These are phyloP conservation scores for Mellilla xanthometata DNA, from an alignment of 2,888 invertebrate species.

Conservation along the genomic window DNA sequence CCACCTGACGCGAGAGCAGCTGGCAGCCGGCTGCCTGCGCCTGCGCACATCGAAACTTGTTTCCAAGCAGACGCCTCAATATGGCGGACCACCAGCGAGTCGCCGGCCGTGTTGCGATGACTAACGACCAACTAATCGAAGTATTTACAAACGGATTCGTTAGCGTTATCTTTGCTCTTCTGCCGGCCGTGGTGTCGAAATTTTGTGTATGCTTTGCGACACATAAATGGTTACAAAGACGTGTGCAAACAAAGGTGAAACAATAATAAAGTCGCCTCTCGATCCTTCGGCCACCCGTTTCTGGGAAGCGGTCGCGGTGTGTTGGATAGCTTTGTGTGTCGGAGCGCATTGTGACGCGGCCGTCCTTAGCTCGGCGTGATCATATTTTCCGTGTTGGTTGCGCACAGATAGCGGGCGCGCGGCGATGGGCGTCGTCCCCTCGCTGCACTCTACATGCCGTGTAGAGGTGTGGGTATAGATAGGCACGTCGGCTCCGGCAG, in stretches of 20 bases:
- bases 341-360: conserved; percentile 44
- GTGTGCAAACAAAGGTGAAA: conserved; percentile 36
- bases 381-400: conserved; percentile 60
- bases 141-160: conserved; percentile 29
- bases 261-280: conserved; percentile 36
- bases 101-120: conserved; percentile 32
- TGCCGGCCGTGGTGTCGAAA: conserved; percentile 13
- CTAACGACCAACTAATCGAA: conserved; percentile 29
- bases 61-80: conserved; percentile 69
- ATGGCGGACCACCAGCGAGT: conserved; percentile 57
- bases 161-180: conserved; percentile 16
- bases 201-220: conserved; percentile 8
- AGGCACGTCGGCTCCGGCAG: conserved; percentile 57
- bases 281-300: conserved; percentile 37
- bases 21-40: conserved; percentile 72
- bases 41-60: conserved; percentile 72
- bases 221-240: conserved; percentile 34
- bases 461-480: conserved; percentile 45
- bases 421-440: conserved; percentile 36
- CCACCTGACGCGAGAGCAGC: conserved; percentile 75
- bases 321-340: conserved; percentile 47
- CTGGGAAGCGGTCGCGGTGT: conserved; percentile 50
- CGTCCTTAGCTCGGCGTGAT: conserved; percentile 57
- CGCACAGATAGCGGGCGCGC: conserved; percentile 37
- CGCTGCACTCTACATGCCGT: conserved; percentile 44